phyloP scores from a whole-genome alignment of 2,888 invertebrate genomes.

The Macrosoma leucophasiata region DNA sequence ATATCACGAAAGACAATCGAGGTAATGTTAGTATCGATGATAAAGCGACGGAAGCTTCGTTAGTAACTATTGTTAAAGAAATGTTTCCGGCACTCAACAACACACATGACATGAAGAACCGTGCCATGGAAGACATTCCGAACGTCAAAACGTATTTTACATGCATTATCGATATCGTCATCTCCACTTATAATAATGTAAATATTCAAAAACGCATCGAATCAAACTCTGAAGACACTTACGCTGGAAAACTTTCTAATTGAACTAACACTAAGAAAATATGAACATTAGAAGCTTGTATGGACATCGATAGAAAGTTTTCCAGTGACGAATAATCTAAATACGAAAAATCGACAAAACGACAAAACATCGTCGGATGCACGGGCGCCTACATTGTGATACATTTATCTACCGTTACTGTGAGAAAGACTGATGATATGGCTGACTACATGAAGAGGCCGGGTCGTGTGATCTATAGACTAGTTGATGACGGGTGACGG shows the following conservation, averaged over 20 bases:
- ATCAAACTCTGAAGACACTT: slow-evolving; percentile 36
- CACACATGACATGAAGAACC: slow-evolving; percentile 42
- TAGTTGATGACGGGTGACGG: slow-evolving; percentile 57
- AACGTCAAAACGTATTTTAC: slow-evolving; percentile 38
- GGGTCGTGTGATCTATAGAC: slow-evolving; percentile 56
- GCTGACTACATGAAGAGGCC: slow-evolving; percentile 65
- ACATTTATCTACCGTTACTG: slow-evolving; percentile 71
- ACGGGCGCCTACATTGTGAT: slow-evolving; percentile 75
- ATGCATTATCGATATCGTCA: slow-evolving; percentile 28
- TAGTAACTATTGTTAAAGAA: slow-evolving; percentile 42
- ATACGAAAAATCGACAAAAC: slow-evolving; percentile 40
- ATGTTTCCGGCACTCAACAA: slow-evolving; percentile 57
- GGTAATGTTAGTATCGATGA: slow-evolving; percentile 48
- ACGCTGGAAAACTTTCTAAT: slow-evolving; percentile 67
- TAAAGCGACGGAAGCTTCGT: slow-evolving; percentile 62
- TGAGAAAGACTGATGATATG: slow-evolving; percentile 63
- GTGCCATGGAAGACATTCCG: slow-evolving; percentile 69
- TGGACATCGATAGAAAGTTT: slow-evolving; percentile 60
- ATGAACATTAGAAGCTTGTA: slow-evolving; percentile 42
- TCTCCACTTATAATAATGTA: slow-evolving; percentile 39
- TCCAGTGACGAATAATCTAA: slow-evolving; percentile 50
- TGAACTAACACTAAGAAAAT: slow-evolving; percentile 44
- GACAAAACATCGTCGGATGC: slow-evolving; percentile 53
- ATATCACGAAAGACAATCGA: slow-evolving; percentile 37
- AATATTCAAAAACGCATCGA: slow-evolving; percentile 44